Conservation (phyloP, 2,797 vertebrate genomes). For the Myotis vivesi region DNA sequence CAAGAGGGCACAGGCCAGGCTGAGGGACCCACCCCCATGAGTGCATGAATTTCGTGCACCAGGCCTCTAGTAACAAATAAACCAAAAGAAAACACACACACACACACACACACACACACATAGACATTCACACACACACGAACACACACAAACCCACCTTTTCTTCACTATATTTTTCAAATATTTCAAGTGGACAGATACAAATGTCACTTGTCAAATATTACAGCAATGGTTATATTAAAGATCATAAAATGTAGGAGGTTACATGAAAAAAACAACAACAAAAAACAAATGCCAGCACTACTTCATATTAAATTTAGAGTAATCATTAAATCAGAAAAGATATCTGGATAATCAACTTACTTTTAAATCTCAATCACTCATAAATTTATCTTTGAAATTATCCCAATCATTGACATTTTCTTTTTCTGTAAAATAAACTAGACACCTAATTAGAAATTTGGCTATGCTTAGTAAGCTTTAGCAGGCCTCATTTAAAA, state of each 20-base stretch:
- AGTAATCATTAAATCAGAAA: slow-evolving; percentile 5
- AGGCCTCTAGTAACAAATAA: not conserved
- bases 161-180: not conserved
- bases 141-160: not conserved
- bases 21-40: too few relatives aligned
- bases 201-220: not conserved
- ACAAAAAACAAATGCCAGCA: not conserved
- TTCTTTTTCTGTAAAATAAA: not conserved
- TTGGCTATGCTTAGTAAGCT: not conserved
- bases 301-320: not conserved
- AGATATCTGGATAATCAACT: not conserved
- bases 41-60: too few relatives aligned
- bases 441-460: not conserved
- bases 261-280: not conserved
- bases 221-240: not conserved
- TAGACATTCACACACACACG: too few relatives aligned
- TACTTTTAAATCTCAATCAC: not conserved
- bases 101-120: too few relatives aligned
- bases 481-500: slow-evolving; percentile 2
- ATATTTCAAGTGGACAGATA: not conserved
- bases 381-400: not conserved
- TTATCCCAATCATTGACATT: not conserved
- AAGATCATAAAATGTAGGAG: not conserved
- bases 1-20: too few relatives aligned
- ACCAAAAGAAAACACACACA: too few relatives aligned